These are phyloP conservation scores for Rana temporaria DNA, from an alignment of 2,113 vertebrate genomes.

Conservation along the genomic window DNA sequence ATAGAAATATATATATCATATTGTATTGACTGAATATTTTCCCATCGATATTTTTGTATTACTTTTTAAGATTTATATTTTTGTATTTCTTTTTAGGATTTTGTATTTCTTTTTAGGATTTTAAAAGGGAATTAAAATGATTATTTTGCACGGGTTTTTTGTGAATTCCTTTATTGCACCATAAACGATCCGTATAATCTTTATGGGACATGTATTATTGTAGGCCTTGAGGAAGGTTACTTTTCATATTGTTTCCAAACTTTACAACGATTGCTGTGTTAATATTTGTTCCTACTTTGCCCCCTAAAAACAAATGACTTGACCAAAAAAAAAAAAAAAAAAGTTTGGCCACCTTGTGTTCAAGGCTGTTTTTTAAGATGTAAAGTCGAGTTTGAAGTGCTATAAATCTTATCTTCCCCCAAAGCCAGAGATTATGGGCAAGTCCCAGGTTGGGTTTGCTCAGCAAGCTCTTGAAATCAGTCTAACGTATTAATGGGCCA, in stretches of 20 bases:
- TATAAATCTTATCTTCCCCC: constrained; percentile 50
- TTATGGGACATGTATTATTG: not conserved
- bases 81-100: too few species aligned
- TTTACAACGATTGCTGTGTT: constrained; percentile 38
- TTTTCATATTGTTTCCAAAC: not conserved
- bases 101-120: too few species aligned
- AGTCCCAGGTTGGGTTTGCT: constrained; percentile 14
- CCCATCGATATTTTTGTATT: too few species aligned
- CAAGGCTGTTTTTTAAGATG: constrained; percentile 39
- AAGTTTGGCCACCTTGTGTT: not conserved
- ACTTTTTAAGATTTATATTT: too few species aligned
- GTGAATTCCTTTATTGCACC: too few species aligned
- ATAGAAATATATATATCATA: too few species aligned
- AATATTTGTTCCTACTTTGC: constrained; percentile 40
- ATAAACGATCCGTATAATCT: not conserved
- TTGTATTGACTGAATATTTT: too few species aligned
- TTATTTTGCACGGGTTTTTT: too few species aligned
- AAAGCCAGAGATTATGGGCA: constrained; percentile 31
- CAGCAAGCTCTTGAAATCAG: constrained; percentile 5
- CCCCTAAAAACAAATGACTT: constrained; percentile 32
- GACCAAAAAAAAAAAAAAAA: not conserved
- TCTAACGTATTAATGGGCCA: constrained; percentile 24
- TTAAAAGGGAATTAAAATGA: too few species aligned
- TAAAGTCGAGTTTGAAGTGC: constrained; percentile 7
- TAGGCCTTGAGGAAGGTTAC: constrained; percentile 14